phyloP scores from a whole-genome alignment of 2,113 vertebrate genomes.

The Neoarius graeffei region DNA sequence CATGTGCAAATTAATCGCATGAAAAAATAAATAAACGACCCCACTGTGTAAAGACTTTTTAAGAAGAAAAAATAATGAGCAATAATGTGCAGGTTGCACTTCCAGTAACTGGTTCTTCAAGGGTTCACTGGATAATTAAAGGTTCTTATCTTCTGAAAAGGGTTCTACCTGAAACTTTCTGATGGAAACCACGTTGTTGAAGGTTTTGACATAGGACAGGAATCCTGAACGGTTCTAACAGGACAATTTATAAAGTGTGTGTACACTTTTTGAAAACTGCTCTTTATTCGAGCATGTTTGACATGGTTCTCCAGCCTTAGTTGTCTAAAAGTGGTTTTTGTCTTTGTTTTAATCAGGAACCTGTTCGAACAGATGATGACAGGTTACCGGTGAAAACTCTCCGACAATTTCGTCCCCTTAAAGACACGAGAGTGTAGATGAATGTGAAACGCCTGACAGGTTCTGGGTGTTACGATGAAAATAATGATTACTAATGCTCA shows the following conservation, averaged over 20 bases:
- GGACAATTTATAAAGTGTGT: too few species aligned
- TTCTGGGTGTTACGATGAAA: background rate
- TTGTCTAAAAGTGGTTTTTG: too few species aligned
- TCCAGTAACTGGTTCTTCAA: background rate
- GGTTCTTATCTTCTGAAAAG: background rate
- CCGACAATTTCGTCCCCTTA: background rate
- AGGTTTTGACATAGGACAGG: background rate
- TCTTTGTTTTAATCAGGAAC: too few species aligned
- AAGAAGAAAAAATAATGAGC: too few species aligned
- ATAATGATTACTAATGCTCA: background rate
- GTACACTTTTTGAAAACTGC: background rate
- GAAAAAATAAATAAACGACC: too few species aligned
- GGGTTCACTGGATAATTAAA: background rate
- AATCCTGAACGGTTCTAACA: background rate
- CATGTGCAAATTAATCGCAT: too few species aligned
- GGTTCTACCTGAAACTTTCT: background rate
- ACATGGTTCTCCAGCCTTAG: too few species aligned
- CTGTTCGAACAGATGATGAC: too few species aligned
- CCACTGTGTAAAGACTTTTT: too few species aligned
- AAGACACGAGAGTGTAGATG: background rate
- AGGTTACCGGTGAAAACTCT: too few species aligned
- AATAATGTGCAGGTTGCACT: too few species aligned
- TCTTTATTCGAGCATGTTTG: background rate
- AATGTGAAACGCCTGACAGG: background rate
- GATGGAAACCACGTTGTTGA: background rate